Percentiles rank a stretch among this genome's conserved stretches.
Evolutionary conservation across 2,888 invertebrate genomes (phyloP).

Genomic region (Heliconius erato): DNA sequence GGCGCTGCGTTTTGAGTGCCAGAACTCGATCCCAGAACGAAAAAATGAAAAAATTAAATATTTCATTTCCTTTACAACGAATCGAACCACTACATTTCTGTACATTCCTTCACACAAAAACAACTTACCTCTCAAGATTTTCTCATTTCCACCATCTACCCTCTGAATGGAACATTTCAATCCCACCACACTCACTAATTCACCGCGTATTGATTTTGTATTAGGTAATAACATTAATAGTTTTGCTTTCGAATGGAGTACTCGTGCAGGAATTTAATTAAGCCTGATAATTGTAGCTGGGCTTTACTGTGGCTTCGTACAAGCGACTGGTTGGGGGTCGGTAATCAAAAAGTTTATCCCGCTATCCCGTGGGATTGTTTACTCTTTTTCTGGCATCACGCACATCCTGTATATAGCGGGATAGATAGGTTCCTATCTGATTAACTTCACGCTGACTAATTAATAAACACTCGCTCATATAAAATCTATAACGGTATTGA

Average conservation of each 20-base stretch:
- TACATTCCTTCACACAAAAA: background rate
- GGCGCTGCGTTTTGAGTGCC: too few species aligned
- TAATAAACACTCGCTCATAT: too few species aligned
- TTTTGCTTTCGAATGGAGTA: conserved; percentile 20
- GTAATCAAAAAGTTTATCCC: conserved; percentile 8
- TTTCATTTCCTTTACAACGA: background rate
- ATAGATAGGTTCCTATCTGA: too few species aligned
- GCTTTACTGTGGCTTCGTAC: background rate
- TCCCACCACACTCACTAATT: background rate
- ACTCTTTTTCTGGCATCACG: background rate
- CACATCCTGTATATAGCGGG: background rate
- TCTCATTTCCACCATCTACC: background rate
- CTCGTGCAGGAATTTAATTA: conserved; percentile 30
- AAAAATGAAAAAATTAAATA: background rate
- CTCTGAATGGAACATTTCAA: background rate
- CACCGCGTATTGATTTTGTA: conserved; percentile 18
- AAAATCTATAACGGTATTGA: too few species aligned
- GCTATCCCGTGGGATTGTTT: background rate
- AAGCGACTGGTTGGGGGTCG: background rate
- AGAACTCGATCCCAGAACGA: background rate
- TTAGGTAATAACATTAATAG: conserved; percentile 32
- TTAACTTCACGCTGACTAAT: too few species aligned
- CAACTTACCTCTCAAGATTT: background rate
- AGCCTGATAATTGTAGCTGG: conserved; percentile 7
- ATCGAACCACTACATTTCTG: background rate